Evolutionary conservation across 1,140 invertebrate genomes (phyloP), one percentile per base, ranked within the genome.

Genomic region (Nomia melanderi): DNA sequence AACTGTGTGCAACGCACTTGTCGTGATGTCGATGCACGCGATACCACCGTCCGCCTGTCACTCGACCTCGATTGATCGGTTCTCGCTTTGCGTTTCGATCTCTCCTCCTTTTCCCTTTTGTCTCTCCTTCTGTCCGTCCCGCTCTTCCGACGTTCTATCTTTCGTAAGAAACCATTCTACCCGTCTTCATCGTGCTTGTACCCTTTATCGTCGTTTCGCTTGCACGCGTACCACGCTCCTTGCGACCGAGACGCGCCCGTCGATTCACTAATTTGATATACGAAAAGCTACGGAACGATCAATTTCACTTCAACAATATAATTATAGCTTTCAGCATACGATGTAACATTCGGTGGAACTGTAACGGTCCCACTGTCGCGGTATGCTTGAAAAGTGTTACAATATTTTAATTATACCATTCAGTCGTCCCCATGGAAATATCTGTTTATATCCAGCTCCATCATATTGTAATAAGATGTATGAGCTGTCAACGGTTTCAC

Each of bases 11-110:
- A 47, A 72, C 85, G 81, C 83, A 89, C 85, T 89, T 88, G 88
- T 89, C 87, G 82, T 79, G 77, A 53, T 83, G 79, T 83, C 82
- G 86, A 87, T 88, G 79, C 71, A 64, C 64, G 71, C 74, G 86
- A 88, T 88, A 88, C 73, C 82, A 69, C 82, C 78, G 79, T 29
- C 83, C 78, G 79, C 81, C 87, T 88, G 87, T 88, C 88, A 85
- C 79, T 86, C 79, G 74, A 62, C 77, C 78, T 86, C 87, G 88
- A 89, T 89, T 87, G 88, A 89, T 89, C 85, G 86, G 53, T 84
- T 80, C 81, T 86, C 84, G 75, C 78, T 85, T 85, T 77, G 78
- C 67, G 67, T 59, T 56, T 65, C 73, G 54, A 59, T 62, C 47
- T 36, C 71, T 36, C 74, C 25, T 39, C 54, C 63, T 82, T 60